Base-by-base conservation (phyloP, 2,797 vertebrate genomes). In the Allobates femoralis region DNA sequence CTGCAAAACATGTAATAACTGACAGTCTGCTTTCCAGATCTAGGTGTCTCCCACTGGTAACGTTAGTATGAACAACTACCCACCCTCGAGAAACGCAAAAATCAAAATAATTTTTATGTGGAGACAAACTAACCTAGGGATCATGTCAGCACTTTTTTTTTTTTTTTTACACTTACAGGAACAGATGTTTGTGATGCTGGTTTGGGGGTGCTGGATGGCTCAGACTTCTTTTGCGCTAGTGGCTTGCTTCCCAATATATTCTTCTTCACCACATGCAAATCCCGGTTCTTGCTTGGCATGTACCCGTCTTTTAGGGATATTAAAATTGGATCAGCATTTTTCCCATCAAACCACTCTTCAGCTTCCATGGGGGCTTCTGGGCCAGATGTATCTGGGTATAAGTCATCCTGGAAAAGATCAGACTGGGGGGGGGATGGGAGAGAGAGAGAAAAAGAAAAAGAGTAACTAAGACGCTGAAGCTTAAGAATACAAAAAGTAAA, bases 341-440 rank as follows among this genome's bases (percentile, higher is more conserved):
- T 97, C 28, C 98, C 98, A 0, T 98, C 97, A 41, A 98, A 97
- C 98, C 98, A 99, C 0, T 99, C 98, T 89, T 99, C 97, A 0
- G 97, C 97, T 90, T 99, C 98, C 90, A 99, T 90, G 0, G 96
- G 92, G 0, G 96, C 95, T 34, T 99, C 98, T 0, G 98, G 97
- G 51, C 98, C 98, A 0, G 97, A 95, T 0, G 98, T 99, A 90
- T 99, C 97, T 0, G 98, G 98, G 91, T 99, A 99, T 91, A 99
- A 93, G 90, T 99, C 98, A 0, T 99, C 98, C 91, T 99, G 98
- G 94, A 99, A 99, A 87, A 99, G 94, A 94, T 99, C 98, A 1
- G 98, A 99, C 98, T 99, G 89, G 66, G 75, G 60, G 85, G 28
- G 23, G 7, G 87, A n/a, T n/a, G n/a, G n/a, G n/a, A n/a, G n/a